Evolutionary conservation across 2,797 vertebrate species (phyloP).

Genomic region (Pagetopsis macropterus): DNA sequence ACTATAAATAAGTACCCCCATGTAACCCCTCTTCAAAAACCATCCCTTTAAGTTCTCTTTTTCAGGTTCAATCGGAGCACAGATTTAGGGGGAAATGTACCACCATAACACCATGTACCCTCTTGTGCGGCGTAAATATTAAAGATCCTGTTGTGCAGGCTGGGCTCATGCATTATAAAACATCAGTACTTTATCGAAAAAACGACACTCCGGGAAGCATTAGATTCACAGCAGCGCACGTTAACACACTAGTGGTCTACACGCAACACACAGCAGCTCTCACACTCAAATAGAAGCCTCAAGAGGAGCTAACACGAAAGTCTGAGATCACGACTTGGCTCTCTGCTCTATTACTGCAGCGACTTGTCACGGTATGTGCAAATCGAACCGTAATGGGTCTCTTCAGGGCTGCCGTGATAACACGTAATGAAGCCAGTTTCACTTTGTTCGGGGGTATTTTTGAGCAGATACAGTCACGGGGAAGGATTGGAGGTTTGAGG

Average conservation of each 20-base stretch:
- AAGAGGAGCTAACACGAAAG: conserved; percentile 21
- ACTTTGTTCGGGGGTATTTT: conserved; percentile 3
- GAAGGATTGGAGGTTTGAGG: not conserved
- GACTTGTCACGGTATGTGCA: conserved; percentile 11
- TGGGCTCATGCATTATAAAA: conserved; percentile 45
- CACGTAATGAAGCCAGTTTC: conserved; percentile 16
- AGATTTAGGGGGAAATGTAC: not conserved
- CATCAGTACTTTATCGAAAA: conserved; percentile 18
- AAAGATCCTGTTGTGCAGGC: conserved; percentile 28
- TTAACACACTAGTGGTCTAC: not conserved
- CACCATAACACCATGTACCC: not conserved
- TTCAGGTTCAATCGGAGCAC: conserved; percentile 6
- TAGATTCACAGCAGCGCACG: not conserved
- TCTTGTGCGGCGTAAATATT: conserved; percentile 32
- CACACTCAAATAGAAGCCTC: conserved; percentile 26
- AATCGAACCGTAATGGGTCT: conserved; percentile 1
- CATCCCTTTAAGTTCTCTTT: not conserved
- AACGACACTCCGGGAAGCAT: conserved; percentile 7
- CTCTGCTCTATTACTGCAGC: not conserved
- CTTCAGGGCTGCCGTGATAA: conserved; percentile 23
- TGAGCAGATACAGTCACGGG: conserved; percentile 11
- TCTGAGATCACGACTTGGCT: conserved; percentile 24
- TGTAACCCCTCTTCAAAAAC: too few relatives aligned
- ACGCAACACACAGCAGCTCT: not conserved
- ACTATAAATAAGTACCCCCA: too few relatives aligned